Conservation (phyloP, 2,888 invertebrate genomes). For the Stratiomys singularior region DNA sequence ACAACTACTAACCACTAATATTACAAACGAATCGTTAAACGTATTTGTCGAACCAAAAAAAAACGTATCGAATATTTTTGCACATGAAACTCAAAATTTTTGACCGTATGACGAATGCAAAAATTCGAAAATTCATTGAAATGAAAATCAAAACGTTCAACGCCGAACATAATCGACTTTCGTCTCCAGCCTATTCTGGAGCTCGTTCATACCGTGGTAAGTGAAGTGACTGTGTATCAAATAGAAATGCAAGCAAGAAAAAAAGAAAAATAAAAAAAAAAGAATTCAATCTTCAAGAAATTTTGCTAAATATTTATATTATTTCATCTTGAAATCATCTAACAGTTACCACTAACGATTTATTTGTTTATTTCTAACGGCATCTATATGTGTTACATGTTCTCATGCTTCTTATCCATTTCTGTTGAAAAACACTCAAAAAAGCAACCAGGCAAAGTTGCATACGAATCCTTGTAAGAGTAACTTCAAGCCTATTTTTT, state of each 20-base stretch:
- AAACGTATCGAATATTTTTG: constrained; percentile 49
- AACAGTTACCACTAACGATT: constrained; percentile 25
- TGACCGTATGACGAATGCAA: constrained; percentile 28
- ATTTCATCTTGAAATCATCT: constrained; percentile 35
- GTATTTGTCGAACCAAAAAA: constrained; percentile 50
- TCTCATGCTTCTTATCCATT: background rate
- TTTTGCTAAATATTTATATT: constrained; percentile 48
- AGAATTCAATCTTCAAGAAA: constrained; percentile 46
- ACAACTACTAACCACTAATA: constrained; percentile 43
- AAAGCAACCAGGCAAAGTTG: too few species aligned
- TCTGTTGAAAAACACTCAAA: background rate
- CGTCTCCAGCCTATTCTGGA: constrained; percentile 91
- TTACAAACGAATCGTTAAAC: constrained; percentile 10
- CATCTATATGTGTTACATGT: background rate
- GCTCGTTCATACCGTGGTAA: constrained; percentile 98
- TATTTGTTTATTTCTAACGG: background rate
- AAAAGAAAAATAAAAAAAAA: constrained; percentile 31
- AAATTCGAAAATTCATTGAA: constrained; percentile 59
- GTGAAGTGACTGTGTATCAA: constrained; percentile 72
- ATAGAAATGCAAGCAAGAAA: constrained; percentile 15
- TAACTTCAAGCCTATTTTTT: too few species aligned
- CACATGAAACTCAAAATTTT: constrained; percentile 54
- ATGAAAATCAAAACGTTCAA: constrained; percentile 11
- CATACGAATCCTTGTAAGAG: too few species aligned
- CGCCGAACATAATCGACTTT: constrained; percentile 64